Evolutionary conservation across 1,140 invertebrate genomes (phyloP).

Genomic region (Drosophila ercepeae): DNA sequence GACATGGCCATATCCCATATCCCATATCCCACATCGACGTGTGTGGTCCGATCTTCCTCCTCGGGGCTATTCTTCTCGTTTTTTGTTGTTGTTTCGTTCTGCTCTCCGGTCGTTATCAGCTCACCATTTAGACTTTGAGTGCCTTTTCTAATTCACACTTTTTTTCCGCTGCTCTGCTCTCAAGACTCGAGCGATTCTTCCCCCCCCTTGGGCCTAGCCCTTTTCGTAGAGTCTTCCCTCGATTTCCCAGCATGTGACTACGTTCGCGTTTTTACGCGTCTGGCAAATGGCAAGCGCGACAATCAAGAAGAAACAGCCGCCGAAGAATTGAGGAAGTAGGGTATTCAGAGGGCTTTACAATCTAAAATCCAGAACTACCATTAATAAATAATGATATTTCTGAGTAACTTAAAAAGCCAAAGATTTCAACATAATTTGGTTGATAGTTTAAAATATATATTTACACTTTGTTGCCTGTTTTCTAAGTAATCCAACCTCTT

Average conservation of each 20-base stretch:
- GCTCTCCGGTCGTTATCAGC: constrained; percentile 46
- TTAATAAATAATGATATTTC: neutral
- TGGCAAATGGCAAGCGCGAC: constrained; percentile 29
- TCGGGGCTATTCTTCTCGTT: constrained; percentile 15
- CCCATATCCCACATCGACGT: constrained; percentile 13
- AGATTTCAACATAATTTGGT: too few species aligned
- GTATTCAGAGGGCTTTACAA: neutral
- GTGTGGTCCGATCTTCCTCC: constrained; percentile 43
- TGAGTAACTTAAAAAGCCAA: neutral
- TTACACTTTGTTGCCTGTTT: too few species aligned
- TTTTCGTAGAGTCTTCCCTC: neutral
- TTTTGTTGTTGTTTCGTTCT: constrained; percentile 19
- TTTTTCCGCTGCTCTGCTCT: constrained; percentile 31
- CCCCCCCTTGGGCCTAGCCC: constrained; percentile 7
- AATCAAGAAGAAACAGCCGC: neutral
- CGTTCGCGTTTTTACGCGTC: constrained; percentile 54
- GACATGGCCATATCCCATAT: constrained; percentile 2
- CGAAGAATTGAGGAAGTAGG: constrained; percentile 7
- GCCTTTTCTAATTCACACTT: constrained; percentile 81
- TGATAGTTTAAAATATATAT: too few species aligned
- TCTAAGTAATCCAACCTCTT: neutral
- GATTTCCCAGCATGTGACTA: constrained; percentile 49
- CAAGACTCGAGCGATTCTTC: constrained; percentile 29
- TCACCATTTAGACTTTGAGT: constrained; percentile 75
- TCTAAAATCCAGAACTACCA: too few species aligned